Percentiles rank a stretch among this genome's conserved stretches.
These are phyloP conservation scores for Pseudolaguvia tuberculata DNA, from an alignment of 2,113 vertebrate genomes.

Conservation along the genomic window DNA sequence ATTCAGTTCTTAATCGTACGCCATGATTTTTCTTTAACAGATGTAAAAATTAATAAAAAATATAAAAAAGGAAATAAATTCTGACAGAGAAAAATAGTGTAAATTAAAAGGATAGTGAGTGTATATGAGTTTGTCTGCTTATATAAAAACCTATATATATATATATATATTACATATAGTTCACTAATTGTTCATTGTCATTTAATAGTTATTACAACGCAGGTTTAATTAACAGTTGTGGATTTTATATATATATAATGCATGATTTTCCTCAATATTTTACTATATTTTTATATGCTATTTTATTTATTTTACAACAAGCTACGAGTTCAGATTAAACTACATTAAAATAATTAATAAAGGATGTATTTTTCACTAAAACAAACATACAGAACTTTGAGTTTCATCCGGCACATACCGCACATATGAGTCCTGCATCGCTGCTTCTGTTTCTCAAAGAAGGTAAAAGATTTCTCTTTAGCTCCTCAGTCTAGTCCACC, in stretches of 20 bases:
- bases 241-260: no score
- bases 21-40: background rate
- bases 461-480: background rate
- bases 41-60: background rate
- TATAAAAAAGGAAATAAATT: background rate
- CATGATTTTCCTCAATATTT: no score
- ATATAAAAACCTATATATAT: background rate
- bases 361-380: no score
- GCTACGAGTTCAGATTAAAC: no score
- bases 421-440: constrained; percentile 26
- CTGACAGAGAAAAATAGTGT: background rate
- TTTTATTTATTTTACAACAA: no score
- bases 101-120: no score
- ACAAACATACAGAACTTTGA: background rate
- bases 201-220: background rate
- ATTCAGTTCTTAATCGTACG: background rate
- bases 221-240: background rate
- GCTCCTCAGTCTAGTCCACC: constrained; percentile 15
- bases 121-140: background rate
- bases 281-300: no score
- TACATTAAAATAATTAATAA: no score
- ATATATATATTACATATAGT: no score
- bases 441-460: background rate
- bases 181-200: background rate
- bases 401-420: constrained; percentile 12